Conservation (phyloP, 2,888 invertebrate species). For the Lucinisca nassula region DNA sequence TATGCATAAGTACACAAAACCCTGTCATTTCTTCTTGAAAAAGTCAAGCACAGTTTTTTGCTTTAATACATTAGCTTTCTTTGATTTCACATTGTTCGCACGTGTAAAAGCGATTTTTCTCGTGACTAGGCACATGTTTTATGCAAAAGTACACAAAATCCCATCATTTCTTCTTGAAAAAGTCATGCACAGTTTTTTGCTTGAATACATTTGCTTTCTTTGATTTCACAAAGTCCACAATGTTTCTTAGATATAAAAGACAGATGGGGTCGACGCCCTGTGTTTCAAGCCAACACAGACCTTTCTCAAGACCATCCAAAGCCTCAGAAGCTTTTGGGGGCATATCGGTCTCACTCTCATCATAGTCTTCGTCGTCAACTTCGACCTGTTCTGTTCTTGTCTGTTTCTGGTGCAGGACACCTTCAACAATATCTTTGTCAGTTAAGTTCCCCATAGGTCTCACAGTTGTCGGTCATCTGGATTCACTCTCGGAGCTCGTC, state of each 20-base stretch:
- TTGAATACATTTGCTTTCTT: background rate
- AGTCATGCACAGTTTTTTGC: background rate
- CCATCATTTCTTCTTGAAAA: too few relatives aligned
- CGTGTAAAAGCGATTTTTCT: too few relatives aligned
- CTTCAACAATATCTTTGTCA: background rate
- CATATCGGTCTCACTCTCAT: background rate
- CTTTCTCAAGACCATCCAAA: background rate
- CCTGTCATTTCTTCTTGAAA: too few relatives aligned
- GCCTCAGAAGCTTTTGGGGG: background rate
- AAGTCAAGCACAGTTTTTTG: too few relatives aligned
- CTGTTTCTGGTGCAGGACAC: background rate
- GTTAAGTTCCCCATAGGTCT: background rate
- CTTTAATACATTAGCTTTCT: too few relatives aligned
- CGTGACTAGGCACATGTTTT: too few relatives aligned
- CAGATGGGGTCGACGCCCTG: background rate
- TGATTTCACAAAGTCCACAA: background rate
- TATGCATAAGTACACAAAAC: too few relatives aligned
- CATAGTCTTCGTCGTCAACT: background rate
- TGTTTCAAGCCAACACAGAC: background rate
- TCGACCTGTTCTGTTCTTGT: background rate
- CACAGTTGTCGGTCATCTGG: background rate
- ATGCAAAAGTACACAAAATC: too few relatives aligned
- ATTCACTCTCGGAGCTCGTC: background rate
- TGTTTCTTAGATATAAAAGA: background rate
- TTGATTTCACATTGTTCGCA: too few relatives aligned